Base-by-base conservation (phyloP, 2,797 vertebrate species). In the Cyclopterus lumpus region DNA sequence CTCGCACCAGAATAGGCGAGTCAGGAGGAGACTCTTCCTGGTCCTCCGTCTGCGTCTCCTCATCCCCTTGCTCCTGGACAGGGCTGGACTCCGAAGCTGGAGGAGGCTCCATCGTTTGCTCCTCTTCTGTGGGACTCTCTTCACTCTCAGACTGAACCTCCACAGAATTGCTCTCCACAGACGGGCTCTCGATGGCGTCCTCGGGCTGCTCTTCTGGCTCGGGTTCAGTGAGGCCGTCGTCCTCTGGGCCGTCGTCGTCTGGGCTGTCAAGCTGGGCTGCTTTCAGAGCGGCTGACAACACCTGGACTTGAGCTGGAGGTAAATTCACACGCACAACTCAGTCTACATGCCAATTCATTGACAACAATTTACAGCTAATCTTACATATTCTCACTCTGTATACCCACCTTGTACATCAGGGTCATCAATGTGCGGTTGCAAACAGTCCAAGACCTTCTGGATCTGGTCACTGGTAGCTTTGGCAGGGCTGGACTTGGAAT, bases 401-500 rank as follows among this genome's bases (percentile, higher is more conserved):
- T 22, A 64, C 84, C 81, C 82, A 97, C 97, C 97, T 94, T 96
- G 96, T 73, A 97, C 96, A 84, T 97, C 96, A 4, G 96, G 96
- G 81, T 97, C 96, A 63, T 95, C 93, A 60, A 96, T 90, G 85
- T 96, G 97, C 2, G 96, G 96, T 78, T 97, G 95, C 71, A 97
- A 93, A 88, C 95, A 95, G 82, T 96, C 94, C n/a, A 97, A 91
- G 61, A 97, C 96, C 86, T 95, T 97, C 89, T 97, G 95, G 70
- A 97, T 96, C 84, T 97, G 95, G 36, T 88, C 96, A 11, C 95
- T 96, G 76, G 96, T 96, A 68, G 96, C 93, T 77, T 90, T 94
- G 38, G 88, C 86, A 54, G 92, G 88, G 46, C 63, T 91, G 48
- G 80, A 62, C 57, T 59, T 92, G 8, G 85, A 79, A 44, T 84